phyloP scores from a whole-genome alignment of 2,797 vertebrate genomes.

The Avahi laniger region DNA sequence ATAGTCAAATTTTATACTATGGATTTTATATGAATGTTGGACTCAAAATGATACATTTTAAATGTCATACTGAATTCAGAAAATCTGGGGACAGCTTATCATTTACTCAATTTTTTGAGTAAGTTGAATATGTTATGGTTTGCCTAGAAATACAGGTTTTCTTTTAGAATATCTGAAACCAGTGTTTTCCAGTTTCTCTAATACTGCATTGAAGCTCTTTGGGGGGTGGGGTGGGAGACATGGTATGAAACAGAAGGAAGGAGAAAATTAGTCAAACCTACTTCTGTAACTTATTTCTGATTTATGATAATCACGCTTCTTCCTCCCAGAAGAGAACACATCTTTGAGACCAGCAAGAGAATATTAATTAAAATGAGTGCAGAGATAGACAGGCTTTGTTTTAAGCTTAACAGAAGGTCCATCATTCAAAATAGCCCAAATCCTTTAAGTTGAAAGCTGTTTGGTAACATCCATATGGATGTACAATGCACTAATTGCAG shows the following conservation, averaged over 20 bases:
- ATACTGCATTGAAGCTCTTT: neutral
- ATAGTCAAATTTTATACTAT: neutral
- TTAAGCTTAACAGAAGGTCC: conserved; percentile 78
- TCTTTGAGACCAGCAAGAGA: conserved; percentile 71
- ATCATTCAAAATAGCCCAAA: conserved; percentile 70
- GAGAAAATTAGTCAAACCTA: conserved; percentile 2
- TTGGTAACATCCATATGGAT: conserved; percentile 78
- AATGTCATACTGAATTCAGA: neutral
- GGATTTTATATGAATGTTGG: neutral
- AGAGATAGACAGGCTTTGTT: conserved; percentile 73
- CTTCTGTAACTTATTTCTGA: conserved; percentile 65
- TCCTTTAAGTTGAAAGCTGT: conserved; percentile 76
- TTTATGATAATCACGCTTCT: conserved; percentile 50
- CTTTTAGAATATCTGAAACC: conserved; percentile 26
- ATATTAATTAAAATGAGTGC: conserved; percentile 78
- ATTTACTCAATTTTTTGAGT: neutral
- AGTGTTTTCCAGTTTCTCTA: neutral
- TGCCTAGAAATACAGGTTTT: conserved; percentile 19
- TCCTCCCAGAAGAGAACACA: conserved; percentile 72
- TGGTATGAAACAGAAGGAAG: neutral
- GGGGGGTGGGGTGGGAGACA: neutral
- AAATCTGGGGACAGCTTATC: neutral
- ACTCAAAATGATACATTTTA: conserved; percentile 9
- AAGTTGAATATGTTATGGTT: conserved; percentile 21
- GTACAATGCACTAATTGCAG: conserved; percentile 75